phyloP scores from a whole-genome alignment of 2,113 vertebrate species.

The Cynoglossus semilaevis region DNA sequence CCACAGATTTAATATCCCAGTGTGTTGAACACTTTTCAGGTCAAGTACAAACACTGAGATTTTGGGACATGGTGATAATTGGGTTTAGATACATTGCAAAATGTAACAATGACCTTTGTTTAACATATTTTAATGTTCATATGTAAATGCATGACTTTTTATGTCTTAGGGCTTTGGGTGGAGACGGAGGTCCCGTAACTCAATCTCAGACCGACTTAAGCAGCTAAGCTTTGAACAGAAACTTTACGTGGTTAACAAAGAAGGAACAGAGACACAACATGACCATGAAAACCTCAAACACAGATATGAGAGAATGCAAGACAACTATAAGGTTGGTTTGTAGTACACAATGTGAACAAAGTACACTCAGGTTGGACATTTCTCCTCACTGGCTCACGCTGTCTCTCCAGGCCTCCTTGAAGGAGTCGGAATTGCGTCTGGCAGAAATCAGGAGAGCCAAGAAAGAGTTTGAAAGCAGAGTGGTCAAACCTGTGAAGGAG shows the following conservation, averaged over 20 bases:
- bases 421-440: conserved; percentile 45
- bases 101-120: no score
- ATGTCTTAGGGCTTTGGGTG: conserved; percentile 19
- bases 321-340: conserved; percentile 52
- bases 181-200: conserved; percentile 22
- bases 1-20: no score
- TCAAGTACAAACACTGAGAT: no score
- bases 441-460: conserved; percentile 42
- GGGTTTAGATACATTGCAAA: no score
- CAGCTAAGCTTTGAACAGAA: conserved; percentile 53
- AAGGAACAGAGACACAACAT: conserved; percentile 24
- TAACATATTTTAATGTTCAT: neutral
- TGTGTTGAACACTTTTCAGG: no score
- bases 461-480: conserved; percentile 41
- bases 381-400: neutral
- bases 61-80: no score
- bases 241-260: conserved; percentile 36
- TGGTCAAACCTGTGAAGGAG: conserved; percentile 17
- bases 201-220: conserved; percentile 11
- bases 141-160: neutral
- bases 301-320: conserved; percentile 30
- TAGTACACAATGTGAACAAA: neutral
- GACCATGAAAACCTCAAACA: conserved; percentile 34
- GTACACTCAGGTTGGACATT: rapidly evolving
- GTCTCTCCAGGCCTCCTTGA: conserved; percentile 34